These are phyloP conservation scores for Heliangelus exortis DNA, from an alignment of 2,797 vertebrate genomes.

Conservation along the genomic window DNA sequence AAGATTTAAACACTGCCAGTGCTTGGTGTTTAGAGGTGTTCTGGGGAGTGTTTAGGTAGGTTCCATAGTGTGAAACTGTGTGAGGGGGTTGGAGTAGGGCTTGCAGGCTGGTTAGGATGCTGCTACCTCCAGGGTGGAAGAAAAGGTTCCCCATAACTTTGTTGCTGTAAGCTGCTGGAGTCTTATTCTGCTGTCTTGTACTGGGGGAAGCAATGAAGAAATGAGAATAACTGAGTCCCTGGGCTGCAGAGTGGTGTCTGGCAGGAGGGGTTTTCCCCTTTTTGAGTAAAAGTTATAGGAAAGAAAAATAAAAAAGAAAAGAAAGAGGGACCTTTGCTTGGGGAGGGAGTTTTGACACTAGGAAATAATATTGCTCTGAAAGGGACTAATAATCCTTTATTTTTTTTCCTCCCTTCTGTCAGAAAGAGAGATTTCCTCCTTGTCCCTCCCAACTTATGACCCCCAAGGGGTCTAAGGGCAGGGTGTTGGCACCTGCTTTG, in stretches of 20 bases:
- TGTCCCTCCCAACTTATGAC: not conserved
- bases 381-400: not conserved
- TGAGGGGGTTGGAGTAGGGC: not conserved
- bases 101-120: not conserved
- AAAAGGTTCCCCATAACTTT: not conserved
- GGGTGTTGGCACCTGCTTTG: not conserved
- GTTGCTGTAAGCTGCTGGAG: not conserved
- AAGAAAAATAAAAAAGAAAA: not conserved
- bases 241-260: not conserved
- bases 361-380: conserved; percentile 12
- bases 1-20: not conserved
- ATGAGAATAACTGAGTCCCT: not conserved
- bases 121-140: not conserved
- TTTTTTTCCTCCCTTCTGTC: not conserved
- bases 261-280: not conserved
- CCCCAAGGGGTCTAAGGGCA: not conserved
- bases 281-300: conserved; percentile 36
- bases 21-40: not conserved
- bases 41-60: accelerated
- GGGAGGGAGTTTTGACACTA: conserved; percentile 26
- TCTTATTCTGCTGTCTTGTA: not conserved
- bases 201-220: not conserved
- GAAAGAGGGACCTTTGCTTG: not conserved
- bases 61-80: too few relatives aligned
- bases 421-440: not conserved